A percentile compares a stretch with the other conserved stretches of the same genome.
phyloP scores from a whole-genome alignment of 1,140 invertebrate species.

The Achatina immaculata region DNA sequence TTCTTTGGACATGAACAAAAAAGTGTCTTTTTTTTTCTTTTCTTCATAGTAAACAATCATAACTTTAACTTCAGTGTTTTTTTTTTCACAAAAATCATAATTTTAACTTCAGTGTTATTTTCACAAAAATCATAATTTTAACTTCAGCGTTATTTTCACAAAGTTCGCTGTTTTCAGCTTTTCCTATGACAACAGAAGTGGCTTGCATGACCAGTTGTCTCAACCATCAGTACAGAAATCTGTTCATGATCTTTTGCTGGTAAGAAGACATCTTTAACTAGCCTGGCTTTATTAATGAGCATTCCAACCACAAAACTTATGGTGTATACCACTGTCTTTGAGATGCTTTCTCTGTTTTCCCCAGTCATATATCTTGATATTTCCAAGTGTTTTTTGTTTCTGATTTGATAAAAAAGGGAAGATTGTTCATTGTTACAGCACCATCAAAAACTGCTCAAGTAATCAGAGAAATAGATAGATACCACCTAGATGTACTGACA shows the following conservation, averaged over 20 bases:
- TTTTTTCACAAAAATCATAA: not conserved
- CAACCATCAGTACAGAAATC: conserved; percentile 9
- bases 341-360: not conserved
- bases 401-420: no score
- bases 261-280: not conserved
- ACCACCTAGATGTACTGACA: no score
- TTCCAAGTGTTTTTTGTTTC: not conserved
- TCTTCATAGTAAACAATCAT: not conserved
- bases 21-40: not conserved
- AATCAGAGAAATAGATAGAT: no score
- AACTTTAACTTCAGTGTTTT: not conserved
- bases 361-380: not conserved
- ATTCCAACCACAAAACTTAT: not conserved
- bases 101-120: not conserved
- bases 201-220: not conserved
- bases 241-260: conserved; percentile 9
- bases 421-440: no score
- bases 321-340: not conserved
- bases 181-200: conserved; percentile 2
- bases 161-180: conserved; percentile 7
- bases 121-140: not conserved
- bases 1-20: not conserved
- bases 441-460: no score
- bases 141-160: not conserved
- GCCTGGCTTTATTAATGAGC: not conserved